Evolutionary conservation across 2,113 vertebrate genomes (phyloP).

Genomic region (Cettia cetti): DNA sequence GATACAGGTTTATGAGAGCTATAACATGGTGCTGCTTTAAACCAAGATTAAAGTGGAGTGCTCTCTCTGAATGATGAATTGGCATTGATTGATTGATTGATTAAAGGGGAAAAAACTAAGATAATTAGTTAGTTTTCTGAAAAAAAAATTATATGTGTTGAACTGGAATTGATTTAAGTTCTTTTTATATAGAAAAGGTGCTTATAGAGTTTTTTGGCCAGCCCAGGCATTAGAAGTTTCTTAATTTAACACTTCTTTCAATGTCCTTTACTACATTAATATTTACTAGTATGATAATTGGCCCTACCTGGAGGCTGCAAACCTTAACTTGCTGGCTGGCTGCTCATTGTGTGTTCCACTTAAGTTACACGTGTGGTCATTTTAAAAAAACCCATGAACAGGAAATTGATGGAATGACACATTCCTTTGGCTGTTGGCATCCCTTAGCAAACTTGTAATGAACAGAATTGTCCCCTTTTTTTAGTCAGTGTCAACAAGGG

Average conservation of each 20-base stretch:
- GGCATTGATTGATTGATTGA: rapidly evolving
- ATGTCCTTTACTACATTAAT: neutral
- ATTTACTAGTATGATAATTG: neutral
- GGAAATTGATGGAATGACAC: neutral
- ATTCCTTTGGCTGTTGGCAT: neutral
- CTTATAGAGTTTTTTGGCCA: neutral
- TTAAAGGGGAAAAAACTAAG: neutral
- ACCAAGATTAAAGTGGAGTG: neutral
- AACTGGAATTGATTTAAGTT: neutral
- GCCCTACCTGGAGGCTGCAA: neutral
- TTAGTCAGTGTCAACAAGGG: neutral
- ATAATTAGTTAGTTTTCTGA: neutral
- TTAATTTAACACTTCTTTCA: neutral
- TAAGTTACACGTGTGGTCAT: neutral
- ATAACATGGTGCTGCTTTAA: neutral
- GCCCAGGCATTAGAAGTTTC: neutral
- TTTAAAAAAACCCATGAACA: neutral
- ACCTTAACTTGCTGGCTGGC: neutral
- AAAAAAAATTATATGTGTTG: neutral
- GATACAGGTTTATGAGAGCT: neutral
- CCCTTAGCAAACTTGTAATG: neutral
- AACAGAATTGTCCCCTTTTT: neutral
- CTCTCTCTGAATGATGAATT: neutral
- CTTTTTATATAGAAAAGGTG: neutral
- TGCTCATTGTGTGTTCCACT: neutral